Base-by-base conservation (phyloP, 2,888 invertebrate genomes). In the Tachystola acroxantha region DNA sequence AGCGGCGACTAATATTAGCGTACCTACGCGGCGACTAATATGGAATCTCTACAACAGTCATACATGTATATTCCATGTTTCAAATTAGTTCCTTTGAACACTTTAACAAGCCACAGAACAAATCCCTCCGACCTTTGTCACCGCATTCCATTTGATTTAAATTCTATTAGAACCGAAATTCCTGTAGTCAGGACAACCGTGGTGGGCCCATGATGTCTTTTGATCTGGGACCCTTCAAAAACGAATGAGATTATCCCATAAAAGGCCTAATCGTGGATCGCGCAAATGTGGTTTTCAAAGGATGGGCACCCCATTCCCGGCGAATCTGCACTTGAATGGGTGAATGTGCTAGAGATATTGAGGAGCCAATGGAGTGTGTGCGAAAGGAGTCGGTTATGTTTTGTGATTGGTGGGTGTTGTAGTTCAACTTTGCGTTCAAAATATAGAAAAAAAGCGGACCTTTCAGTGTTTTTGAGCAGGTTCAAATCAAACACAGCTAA, bases 191-290 rank as follows among this genome's bases (percentile, higher is more conserved):
- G 47, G 48, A 47, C 45, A 46, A 59, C 59, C 48, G 51, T 43
- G 39, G 40, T 39, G 40, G 27, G 39, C 39, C 43, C 48, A 46
- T 43, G 36, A 4, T 7, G 45, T 49, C 59, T 65, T 64, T 64
- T 63, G 65, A 66, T 57, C 56, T 46, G 53, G 49, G 40, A 43
- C 52, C 56, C 47, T 38, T 41, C 35, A 52, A 57, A 53, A 58
- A 54, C 55, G 47, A 59, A 60, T 57, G 46, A 53, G 57, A 57
- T 66, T 61, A 64, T 57, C 44, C 52, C 47, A 42, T 50, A 59
- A 46, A 46, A 60, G 63, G 57, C 49, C 52, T 58, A 58, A 61
- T 64, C 56, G 58, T 53, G 57, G 54, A 62, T 68, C 43, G 46
- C 40, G 39, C 48, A 48, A 49, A 45, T 48, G 67, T 57, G 66